Base-by-base conservation (phyloP, 2,113 vertebrate genomes). In the Brachyhypopomus gauderio region DNA sequence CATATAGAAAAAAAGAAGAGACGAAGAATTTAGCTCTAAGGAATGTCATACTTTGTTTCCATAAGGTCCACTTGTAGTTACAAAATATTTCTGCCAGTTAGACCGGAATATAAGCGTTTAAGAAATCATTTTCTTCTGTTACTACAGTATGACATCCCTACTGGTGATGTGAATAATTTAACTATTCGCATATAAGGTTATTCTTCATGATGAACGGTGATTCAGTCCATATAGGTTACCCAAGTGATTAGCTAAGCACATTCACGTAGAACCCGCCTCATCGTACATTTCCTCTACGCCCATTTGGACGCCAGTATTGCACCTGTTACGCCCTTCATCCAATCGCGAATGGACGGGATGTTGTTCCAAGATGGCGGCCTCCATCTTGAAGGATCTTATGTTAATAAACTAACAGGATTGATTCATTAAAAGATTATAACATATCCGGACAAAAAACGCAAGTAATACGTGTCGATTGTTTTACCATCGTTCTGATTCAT, bases 321-420 rank as follows among this genome's bases (percentile, higher is more conserved):
- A 89, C 85, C 88, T 90, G 93, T 85, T 88, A 72, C 16, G 3
- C 27, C 7, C 58, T 0, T 69, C 73, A 73, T 64, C 96, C 96
- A 96, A 96, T 95, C 91, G 88, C 88, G 69, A 12, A 25, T 58
- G 11, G 2, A 16, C 58, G 5, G 82, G 76, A 20, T 62, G 83
- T 86, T 77, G 45, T 87, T 85, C 92, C 95, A 97, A 96, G 93
- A 97, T 97, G 96, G 96, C 95, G 94, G 83, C 91, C 84, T 88
- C 89, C 90, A 89, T 87, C 66, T 25, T 75, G 78, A 86, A 70
- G 78, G 75, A 69, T 82, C 74, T 71, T 62, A 4, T 41, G 60
- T 41, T 74, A 72, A 79, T 79, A 36, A 48, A 86, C 9, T 52
- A 86, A 38, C 17, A 25, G 11, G 38, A 72, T 22, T 48, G 20